These are phyloP conservation scores for Drosophila malerkotliana DNA, from an alignment of 1,140 invertebrate genomes.

Conservation along the genomic window DNA sequence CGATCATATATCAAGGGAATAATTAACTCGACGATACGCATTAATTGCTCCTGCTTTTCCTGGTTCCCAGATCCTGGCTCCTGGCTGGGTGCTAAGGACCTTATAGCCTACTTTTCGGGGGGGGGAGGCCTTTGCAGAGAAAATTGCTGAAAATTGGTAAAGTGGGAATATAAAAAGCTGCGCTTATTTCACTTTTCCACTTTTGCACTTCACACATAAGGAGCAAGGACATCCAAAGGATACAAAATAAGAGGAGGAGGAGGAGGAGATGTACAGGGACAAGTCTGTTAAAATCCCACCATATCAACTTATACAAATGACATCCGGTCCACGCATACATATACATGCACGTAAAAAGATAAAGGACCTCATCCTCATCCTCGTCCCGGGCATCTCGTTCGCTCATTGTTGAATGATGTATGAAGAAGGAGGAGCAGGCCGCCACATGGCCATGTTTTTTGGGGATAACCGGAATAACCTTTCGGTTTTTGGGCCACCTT, in stretches of 20 bases:
- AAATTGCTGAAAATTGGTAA: constrained; percentile 24
- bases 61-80: neutral
- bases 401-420: constrained; percentile 77
- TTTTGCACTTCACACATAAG: constrained; percentile 41
- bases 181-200: constrained; percentile 73
- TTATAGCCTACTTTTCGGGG: constrained; percentile 11
- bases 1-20: constrained; percentile 19
- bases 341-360: neutral
- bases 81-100: constrained; percentile 1
- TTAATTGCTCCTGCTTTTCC: constrained; percentile 20
- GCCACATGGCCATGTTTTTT: constrained; percentile 39
- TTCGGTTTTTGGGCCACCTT: neutral
- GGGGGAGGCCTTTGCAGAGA: constrained; percentile 1
- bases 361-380: neutral
- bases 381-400: constrained; percentile 4
- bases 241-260: neutral
- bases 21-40: constrained; percentile 31
- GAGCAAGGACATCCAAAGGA: no score
- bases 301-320: constrained; percentile 76
- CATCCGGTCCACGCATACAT: constrained; percentile 48
- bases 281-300: constrained; percentile 57
- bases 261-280: constrained; percentile 1
- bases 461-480: neutral
- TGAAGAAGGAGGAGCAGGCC: constrained; percentile 28
- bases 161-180: constrained; percentile 33